Evolutionary conservation across 2,797 vertebrate species (phyloP).

Genomic region (Sebastes taczanowskii): DNA sequence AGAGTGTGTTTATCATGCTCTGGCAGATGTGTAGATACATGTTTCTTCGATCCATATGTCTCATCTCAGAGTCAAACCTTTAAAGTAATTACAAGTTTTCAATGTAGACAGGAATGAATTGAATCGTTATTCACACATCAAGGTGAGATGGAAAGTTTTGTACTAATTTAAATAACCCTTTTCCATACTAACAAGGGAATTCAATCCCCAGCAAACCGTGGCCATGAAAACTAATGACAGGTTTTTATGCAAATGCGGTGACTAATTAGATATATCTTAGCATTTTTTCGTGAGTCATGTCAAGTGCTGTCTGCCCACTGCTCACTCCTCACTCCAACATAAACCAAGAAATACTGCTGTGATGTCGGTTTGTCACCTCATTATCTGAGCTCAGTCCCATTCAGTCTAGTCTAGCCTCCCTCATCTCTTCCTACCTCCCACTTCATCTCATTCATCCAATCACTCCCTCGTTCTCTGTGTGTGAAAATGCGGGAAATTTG

Average conservation of each 20-base stretch:
- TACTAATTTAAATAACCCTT: background rate
- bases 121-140: background rate
- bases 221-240: background rate
- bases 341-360: background rate
- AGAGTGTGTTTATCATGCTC: background rate
- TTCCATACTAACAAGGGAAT: background rate
- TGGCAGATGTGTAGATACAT: background rate
- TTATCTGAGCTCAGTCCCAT: background rate
- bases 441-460: background rate
- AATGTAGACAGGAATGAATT: background rate
- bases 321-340: background rate
- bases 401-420: background rate
- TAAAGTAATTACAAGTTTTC: background rate
- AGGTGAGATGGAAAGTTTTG: background rate
- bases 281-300: background rate
- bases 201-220: background rate
- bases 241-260: constrained; percentile 14
- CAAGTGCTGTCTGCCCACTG: background rate
- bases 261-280: constrained; percentile 7
- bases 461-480: no score
- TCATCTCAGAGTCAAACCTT: background rate
- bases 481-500: background rate
- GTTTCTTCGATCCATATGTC: background rate
- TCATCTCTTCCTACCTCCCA: background rate
- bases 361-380: background rate